Evolutionary conservation across 1,140 invertebrate genomes (phyloP).

Genomic region (Papilio helenus): DNA sequence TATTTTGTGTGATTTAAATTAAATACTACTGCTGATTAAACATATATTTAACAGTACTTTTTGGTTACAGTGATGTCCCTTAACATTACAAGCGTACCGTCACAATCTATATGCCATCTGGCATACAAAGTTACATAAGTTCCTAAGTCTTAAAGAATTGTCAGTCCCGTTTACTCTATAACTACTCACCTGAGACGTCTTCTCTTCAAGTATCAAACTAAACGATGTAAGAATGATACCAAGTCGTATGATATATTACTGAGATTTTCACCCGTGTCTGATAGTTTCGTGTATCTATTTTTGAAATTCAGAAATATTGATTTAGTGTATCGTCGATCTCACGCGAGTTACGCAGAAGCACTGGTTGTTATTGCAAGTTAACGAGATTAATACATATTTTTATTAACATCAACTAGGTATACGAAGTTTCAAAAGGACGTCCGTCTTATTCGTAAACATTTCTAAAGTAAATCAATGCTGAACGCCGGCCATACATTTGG

Average conservation of each 20-base stretch:
- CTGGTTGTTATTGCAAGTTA: conserved; percentile 40
- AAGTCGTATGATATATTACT: not conserved
- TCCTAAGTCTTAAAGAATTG: not conserved
- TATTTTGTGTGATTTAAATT: too few relatives aligned
- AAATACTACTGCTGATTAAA: too few relatives aligned
- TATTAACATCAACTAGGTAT: conserved; percentile 56
- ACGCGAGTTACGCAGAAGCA: conserved; percentile 51
- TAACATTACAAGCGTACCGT: too few relatives aligned
- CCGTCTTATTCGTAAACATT: conserved; percentile 69
- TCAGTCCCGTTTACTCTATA: not conserved
- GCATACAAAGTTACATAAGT: too few relatives aligned
- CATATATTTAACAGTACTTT: too few relatives aligned
- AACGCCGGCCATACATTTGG: conserved; percentile 62
- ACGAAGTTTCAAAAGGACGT: conserved; percentile 69
- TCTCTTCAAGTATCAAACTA: not conserved
- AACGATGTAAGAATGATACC: not conserved
- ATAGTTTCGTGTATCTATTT: conserved; percentile 13
- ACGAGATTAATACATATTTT: conserved; percentile 49
- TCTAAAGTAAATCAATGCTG: conserved; percentile 75
- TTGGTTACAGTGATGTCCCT: too few relatives aligned
- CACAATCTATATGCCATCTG: not conserved
- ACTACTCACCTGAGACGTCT: conserved; percentile 5
- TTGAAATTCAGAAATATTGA: conserved; percentile 13
- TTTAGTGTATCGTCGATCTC: conserved; percentile 37
- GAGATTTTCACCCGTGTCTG: not conserved